phyloP scores from a whole-genome alignment of 2,888 invertebrate species.

The Cistogaster globosa region DNA sequence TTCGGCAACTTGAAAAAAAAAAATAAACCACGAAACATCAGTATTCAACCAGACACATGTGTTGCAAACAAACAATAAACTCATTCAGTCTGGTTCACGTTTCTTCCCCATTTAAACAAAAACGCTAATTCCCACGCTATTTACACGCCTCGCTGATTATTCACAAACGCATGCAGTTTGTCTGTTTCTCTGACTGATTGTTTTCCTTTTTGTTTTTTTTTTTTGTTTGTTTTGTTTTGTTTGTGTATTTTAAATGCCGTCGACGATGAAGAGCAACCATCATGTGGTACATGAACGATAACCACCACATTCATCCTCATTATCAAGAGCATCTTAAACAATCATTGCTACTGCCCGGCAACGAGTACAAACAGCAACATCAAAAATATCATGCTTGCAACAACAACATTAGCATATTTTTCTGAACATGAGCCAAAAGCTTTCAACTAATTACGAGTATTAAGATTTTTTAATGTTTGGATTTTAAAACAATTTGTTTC shows the following conservation, averaged over 20 bases:
- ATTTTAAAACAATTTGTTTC: too few relatives aligned
- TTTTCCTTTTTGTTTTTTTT: neutral
- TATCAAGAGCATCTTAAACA: constrained; percentile 45
- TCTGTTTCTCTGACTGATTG: constrained; percentile 29
- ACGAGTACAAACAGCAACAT: constrained; percentile 13
- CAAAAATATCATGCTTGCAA: neutral
- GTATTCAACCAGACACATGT: constrained; percentile 33
- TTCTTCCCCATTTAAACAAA: constrained; percentile 59
- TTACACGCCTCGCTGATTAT: constrained; percentile 78
- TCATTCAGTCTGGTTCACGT: constrained; percentile 54
- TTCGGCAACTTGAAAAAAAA: constrained; percentile 18
- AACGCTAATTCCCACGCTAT: constrained; percentile 78
- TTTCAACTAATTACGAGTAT: neutral
- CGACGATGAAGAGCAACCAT: constrained; percentile 12
- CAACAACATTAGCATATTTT: neutral
- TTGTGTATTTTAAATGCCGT: constrained; percentile 18
- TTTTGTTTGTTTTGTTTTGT: too few relatives aligned
- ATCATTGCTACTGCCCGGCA: constrained; percentile 20
- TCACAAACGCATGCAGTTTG: constrained; percentile 61
- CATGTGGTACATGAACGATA: constrained; percentile 14
- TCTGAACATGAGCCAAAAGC: neutral
- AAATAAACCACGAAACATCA: constrained; percentile 35
- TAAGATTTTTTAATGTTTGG: too few relatives aligned
- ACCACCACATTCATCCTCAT: constrained; percentile 31
- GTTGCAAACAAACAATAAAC: constrained; percentile 41